These are phyloP conservation scores for Macrosoma leucophasiata DNA, from an alignment of 2,888 invertebrate species.

Conservation along the genomic window DNA sequence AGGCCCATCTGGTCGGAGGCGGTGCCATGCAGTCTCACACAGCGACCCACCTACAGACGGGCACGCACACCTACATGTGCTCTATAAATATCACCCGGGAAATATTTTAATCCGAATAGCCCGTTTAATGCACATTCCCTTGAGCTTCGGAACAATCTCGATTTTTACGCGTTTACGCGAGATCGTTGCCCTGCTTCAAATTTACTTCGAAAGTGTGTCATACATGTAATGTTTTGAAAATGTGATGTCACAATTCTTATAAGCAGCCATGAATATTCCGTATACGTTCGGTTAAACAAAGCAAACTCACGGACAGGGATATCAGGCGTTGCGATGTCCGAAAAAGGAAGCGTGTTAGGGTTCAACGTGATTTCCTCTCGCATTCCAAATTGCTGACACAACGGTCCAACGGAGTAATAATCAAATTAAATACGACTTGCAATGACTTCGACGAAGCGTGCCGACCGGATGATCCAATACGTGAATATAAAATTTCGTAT, in stretches of 20 bases:
- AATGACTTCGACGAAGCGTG: constrained; percentile 51
- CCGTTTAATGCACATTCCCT: constrained; percentile 68
- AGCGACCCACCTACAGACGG: constrained; percentile 58
- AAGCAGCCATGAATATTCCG: constrained; percentile 26
- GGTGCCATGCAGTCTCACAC: constrained; percentile 74
- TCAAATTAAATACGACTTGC: constrained; percentile 58
- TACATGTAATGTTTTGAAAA: constrained; percentile 12
- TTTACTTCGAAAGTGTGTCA: constrained; percentile 49
- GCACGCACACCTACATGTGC: constrained; percentile 66
- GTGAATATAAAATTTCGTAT: constrained; percentile 49
- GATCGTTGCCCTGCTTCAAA: constrained; percentile 49
- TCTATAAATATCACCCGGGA: constrained; percentile 69
- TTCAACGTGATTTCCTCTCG: constrained; percentile 68
- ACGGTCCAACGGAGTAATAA: constrained; percentile 47
- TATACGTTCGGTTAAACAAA: constrained; percentile 21
- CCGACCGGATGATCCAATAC: constrained; percentile 54
- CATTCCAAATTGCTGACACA: constrained; percentile 66
- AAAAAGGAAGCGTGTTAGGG: constrained; percentile 62
- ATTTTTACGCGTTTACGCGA: constrained; percentile 42
- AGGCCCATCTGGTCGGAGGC: constrained; percentile 57
- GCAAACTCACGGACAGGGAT: constrained; percentile 41
- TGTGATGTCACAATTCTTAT: constrained; percentile 39
- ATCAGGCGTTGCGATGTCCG: constrained; percentile 49
- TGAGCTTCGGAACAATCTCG: constrained; percentile 50
- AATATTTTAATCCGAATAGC: constrained; percentile 74